Conservation (phyloP, 1,140 invertebrate species). For the Plectus sambesii region DNA sequence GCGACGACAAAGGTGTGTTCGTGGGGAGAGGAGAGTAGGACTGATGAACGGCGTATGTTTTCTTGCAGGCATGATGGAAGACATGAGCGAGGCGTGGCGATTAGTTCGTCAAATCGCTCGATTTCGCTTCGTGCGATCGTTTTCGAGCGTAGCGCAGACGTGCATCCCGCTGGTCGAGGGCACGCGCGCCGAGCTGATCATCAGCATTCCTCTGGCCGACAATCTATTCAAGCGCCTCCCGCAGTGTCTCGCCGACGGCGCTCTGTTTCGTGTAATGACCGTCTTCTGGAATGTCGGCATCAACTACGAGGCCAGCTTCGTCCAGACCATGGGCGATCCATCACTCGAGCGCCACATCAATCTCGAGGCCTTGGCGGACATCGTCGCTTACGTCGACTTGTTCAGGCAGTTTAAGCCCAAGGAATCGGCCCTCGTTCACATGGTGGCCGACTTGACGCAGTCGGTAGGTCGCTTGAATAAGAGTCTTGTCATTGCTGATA, state of each 20-base stretch:
- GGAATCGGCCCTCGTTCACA: constrained; percentile 10
- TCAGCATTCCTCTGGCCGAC: constrained; percentile 36
- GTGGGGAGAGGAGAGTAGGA: no score
- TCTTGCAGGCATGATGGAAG: constrained; percentile 27
- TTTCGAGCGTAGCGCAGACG: constrained; percentile 18
- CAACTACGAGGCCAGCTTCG: constrained; percentile 35
- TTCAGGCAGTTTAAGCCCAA: constrained; percentile 6
- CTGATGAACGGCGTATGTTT: no score
- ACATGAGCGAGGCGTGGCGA: constrained; percentile 18
- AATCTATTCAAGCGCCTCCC: constrained; percentile 26
- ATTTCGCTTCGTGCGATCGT: constrained; percentile 22
- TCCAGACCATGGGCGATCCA: constrained; percentile 27
- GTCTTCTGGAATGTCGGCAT: constrained; percentile 37
- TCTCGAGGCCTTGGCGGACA: constrained; percentile 20
- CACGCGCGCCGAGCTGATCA: neutral
- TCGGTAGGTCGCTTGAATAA: constrained; percentile 12
- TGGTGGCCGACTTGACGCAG: constrained; percentile 24
- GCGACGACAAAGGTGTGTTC: constrained; percentile 21
- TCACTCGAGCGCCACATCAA: constrained; percentile 34
- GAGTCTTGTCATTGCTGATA: constrained; percentile 1
- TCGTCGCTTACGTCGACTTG: constrained; percentile 10
- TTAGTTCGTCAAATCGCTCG: neutral
- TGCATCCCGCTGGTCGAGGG: constrained; percentile 23
- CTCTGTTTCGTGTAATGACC: constrained; percentile 29
- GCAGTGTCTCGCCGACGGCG: constrained; percentile 11